A percentile compares a stretch with the other conserved stretches of the same genome.
Conservation (phyloP, 2,888 invertebrate species). For the Macrosiphum euphorbiae region DNA sequence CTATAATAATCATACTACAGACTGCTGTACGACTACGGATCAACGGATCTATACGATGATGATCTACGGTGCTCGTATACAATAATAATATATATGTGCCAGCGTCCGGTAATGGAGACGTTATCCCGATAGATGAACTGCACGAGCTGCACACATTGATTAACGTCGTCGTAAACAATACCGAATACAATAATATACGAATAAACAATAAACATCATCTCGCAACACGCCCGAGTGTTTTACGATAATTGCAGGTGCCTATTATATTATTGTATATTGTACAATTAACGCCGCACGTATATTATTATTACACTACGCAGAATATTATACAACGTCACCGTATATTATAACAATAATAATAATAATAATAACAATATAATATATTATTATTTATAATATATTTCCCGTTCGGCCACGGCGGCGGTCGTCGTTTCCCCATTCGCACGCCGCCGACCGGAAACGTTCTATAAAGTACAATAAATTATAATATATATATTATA, state of each 20-base stretch:
- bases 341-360: neutral
- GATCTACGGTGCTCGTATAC: neutral
- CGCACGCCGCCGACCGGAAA: neutral
- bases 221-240: neutral
- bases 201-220: neutral
- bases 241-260: neutral
- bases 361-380: neutral
- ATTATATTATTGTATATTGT: neutral
- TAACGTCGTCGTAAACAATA: conserved; percentile 4
- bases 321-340: neutral
- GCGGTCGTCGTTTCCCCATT: neutral
- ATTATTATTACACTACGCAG: neutral
- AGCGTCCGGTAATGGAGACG: neutral
- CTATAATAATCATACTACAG: neutral
- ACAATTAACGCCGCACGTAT: neutral
- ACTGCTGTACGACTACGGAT: neutral
- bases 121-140: neutral
- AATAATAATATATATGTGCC: conserved; percentile 12
- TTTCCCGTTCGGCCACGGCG: neutral
- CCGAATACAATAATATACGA: neutral
- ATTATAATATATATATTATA: neutral
- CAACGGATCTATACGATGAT: neutral
- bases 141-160: neutral
- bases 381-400: neutral
- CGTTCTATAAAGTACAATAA: conserved; percentile 1